Conservation (phyloP, 2,888 invertebrate genomes). For the Campoplex capitator region DNA sequence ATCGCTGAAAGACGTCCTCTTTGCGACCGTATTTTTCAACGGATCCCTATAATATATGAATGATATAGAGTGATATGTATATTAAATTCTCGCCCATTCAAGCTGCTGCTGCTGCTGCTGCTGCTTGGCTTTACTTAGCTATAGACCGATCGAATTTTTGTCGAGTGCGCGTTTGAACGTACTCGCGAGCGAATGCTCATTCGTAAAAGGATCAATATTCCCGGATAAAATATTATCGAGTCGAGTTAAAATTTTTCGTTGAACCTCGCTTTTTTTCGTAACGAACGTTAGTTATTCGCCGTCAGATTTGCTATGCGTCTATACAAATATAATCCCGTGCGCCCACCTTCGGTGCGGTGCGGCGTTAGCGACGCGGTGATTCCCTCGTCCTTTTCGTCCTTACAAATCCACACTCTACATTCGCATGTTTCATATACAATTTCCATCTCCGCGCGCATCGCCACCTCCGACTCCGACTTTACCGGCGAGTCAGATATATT, state of each 20-base stretch:
- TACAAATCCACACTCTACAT: constrained; percentile 4
- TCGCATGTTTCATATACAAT: constrained; percentile 27
- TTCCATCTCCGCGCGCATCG: constrained; percentile 61
- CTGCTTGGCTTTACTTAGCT: background rate
- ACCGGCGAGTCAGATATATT: constrained; percentile 52
- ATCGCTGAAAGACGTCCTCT: background rate
- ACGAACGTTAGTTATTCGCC: background rate
- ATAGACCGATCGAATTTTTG: background rate
- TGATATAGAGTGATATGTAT: background rate
- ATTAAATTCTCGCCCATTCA: background rate
- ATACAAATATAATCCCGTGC: background rate
- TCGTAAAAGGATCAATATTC: background rate
- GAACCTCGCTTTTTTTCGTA: background rate
- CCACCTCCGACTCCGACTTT: constrained; percentile 57
- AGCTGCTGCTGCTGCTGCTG: background rate
- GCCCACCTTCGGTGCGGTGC: background rate
- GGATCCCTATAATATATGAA: background rate
- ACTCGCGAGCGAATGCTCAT: background rate
- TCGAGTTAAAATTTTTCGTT: background rate
- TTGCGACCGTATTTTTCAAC: constrained; percentile 38
- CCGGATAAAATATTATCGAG: background rate
- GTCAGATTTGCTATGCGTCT: background rate
- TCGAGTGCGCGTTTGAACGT: too few relatives aligned
- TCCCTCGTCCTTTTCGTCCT: constrained; percentile 32
- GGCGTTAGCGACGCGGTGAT: background rate